phyloP scores from a whole-genome alignment of 2,888 invertebrate genomes.

The Athalia rosae region DNA sequence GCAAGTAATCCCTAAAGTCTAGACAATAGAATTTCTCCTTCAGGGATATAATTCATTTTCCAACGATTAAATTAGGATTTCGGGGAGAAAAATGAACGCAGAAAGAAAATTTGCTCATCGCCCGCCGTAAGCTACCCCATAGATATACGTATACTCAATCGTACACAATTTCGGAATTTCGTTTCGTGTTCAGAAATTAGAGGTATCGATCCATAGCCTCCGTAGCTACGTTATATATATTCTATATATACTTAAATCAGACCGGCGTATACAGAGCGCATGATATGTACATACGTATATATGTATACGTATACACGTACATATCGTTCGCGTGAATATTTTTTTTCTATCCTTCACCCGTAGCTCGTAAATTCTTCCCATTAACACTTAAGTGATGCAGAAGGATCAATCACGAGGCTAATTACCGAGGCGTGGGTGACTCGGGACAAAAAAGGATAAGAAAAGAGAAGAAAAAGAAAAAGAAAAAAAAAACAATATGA shows the following conservation, averaged over 20 bases:
- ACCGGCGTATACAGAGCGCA: no score
- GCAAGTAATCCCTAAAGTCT: constrained; percentile 1
- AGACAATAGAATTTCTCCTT: neutral
- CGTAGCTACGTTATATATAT: neutral
- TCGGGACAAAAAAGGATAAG: no score
- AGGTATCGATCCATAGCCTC: constrained; percentile 9
- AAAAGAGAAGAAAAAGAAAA: constrained; percentile 30
- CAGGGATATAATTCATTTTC: constrained; percentile 6
- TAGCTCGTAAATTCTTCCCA: constrained; percentile 10
- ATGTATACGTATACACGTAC: no score
- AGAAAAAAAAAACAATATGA: constrained; percentile 35
- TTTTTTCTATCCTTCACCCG: neutral
- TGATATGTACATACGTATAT: no score
- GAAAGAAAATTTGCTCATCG: no score
- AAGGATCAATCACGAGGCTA: constrained; percentile 21
- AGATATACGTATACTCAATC: neutral
- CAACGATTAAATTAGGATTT: neutral
- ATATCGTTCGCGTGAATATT: constrained; percentile 1
- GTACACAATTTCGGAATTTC: constrained; percentile 1
- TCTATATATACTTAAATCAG: neutral
- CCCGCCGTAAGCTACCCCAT: no score
- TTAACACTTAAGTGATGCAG: neutral
- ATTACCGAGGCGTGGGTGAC: neutral
- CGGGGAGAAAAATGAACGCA: neutral
- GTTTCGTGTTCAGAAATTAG: constrained; percentile 18